Percentiles rank a stretch among this genome's conserved stretches.
Evolutionary conservation across 2,113 vertebrate genomes (phyloP).

Genomic region (Brienomyrus brachyistius): DNA sequence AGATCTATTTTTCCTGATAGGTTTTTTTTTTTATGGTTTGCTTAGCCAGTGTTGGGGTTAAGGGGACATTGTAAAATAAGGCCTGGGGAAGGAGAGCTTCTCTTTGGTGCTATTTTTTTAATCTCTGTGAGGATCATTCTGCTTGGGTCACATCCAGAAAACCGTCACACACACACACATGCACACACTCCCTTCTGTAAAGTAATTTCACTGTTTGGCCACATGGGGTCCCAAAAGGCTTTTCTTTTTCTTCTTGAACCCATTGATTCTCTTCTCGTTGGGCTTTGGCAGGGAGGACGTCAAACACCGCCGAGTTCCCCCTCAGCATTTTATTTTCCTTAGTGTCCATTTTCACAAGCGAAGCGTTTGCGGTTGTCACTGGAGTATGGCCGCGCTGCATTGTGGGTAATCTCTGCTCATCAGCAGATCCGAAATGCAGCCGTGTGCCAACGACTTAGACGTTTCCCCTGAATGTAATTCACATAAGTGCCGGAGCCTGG

Average conservation of each 20-base stretch:
- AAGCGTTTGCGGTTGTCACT: slow-evolving; percentile 12
- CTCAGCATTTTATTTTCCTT: neutral
- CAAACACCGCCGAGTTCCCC: neutral
- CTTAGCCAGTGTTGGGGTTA: neutral
- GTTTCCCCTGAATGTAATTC: neutral
- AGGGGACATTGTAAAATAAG: neutral
- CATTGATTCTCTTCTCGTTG: neutral
- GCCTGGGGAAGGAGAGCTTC: neutral
- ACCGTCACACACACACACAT: neutral
- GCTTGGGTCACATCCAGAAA: neutral
- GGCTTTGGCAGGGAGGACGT: neutral
- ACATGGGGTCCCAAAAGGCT: slow-evolving; percentile 1
- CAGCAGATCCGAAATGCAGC: neutral
- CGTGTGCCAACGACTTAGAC: neutral
- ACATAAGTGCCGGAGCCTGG: neutral
- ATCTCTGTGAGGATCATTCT: neutral
- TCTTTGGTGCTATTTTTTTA: neutral
- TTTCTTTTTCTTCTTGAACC: neutral
- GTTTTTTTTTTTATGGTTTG: neutral
- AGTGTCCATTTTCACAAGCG: slow-evolving; percentile 12
- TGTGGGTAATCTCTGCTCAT: neutral
- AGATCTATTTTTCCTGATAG: neutral
- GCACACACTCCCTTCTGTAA: neutral
- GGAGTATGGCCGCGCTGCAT: neutral
- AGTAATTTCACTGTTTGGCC: neutral